Evolutionary conservation across 1,140 invertebrate species (phyloP).

Genomic region (Drosophila teissieri): DNA sequence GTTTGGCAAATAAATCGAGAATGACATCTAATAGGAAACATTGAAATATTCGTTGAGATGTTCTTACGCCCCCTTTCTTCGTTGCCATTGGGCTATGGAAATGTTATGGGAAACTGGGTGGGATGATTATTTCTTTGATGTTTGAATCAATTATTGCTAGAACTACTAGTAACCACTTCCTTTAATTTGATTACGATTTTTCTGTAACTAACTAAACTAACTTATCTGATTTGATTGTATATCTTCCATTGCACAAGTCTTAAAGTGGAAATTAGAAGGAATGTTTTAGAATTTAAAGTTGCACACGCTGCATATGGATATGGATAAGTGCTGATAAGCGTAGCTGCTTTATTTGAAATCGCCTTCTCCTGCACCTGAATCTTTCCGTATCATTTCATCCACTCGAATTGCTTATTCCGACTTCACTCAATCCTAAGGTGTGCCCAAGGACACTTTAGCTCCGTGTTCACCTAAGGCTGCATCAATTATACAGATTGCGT

Average conservation of each 20-base stretch:
- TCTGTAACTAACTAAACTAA: too few species aligned
- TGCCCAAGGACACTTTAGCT: constrained; percentile 8
- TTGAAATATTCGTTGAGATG: constrained; percentile 1
- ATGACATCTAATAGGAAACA: constrained; percentile 1
- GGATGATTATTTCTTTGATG: too few species aligned
- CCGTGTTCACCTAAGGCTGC: constrained; percentile 31
- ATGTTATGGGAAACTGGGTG: too few species aligned
- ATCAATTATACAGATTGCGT: constrained; percentile 74
- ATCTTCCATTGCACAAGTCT: too few species aligned
- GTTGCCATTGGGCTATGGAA: background rate
- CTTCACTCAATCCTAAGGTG: constrained; percentile 5
- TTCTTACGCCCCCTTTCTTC: background rate
- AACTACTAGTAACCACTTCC: too few species aligned
- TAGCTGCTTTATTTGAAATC: constrained; percentile 1
- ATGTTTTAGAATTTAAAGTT: too few species aligned
- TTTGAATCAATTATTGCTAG: too few species aligned
- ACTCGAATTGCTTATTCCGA: constrained; percentile 49
- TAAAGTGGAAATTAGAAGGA: too few species aligned
- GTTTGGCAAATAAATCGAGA: constrained; percentile 4
- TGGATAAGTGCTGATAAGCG: constrained; percentile 11
- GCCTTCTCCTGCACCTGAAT: constrained; percentile 1
- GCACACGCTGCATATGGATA: constrained; percentile 6
- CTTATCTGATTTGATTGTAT: too few species aligned
- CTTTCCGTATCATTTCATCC: constrained; percentile 25
- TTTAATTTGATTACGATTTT: too few species aligned